Evolutionary conservation across 2,113 vertebrate species (phyloP).

Genomic region (Rhinoderma darwinii): DNA sequence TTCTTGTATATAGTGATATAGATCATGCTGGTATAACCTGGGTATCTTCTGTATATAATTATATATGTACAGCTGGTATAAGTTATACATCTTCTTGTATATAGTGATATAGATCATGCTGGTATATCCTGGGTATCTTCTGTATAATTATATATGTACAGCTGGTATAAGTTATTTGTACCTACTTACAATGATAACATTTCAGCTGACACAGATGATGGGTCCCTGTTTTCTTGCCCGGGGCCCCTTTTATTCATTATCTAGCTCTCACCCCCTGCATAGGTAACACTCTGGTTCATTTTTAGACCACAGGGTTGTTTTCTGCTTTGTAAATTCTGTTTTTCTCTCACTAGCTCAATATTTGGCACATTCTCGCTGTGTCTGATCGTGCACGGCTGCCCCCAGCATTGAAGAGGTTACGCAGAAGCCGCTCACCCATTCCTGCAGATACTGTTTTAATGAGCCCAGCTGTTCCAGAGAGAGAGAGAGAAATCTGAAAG

Average conservation of each 20-base stretch:
- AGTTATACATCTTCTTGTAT: no score
- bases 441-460: slow-evolving; percentile 38
- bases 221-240: background rate
- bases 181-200: no score
- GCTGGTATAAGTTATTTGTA: background rate
- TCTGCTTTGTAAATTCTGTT: background rate
- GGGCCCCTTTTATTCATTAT: background rate
- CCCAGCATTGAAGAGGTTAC: slow-evolving; percentile 26
- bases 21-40: no score
- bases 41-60: no score
- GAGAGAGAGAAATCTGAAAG: background rate
- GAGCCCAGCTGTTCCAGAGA: slow-evolving; percentile 39
- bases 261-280: background rate
- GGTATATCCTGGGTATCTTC: no score
- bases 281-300: background rate
- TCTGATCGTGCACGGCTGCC: background rate
- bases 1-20: no score
- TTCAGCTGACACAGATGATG: no score
- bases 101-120: no score
- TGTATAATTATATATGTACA: no score
- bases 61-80: no score
- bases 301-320: background rate
- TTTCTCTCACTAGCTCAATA: background rate
- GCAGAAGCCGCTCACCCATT: slow-evolving; percentile 5
- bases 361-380: background rate